These are phyloP conservation scores for Lasioglossum leucozonium DNA, from an alignment of 2,888 invertebrate genomes.

Conservation along the genomic window DNA sequence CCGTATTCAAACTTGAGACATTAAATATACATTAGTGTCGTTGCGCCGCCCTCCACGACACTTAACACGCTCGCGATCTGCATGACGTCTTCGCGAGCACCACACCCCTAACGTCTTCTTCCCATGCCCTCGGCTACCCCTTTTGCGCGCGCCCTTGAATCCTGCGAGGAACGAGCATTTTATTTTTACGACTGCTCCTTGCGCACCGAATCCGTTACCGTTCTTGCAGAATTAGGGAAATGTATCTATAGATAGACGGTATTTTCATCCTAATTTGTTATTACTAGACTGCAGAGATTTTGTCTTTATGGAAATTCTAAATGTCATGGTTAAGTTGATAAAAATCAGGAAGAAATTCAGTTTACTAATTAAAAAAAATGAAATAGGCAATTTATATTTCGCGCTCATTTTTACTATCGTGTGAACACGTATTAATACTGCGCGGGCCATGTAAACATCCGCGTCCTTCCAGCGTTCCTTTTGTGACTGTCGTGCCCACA, in stretches of 20 bases:
- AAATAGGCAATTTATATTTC: too few species aligned
- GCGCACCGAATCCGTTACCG: not conserved
- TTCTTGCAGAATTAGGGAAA: not conserved
- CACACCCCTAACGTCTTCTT: not conserved
- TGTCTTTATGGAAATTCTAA: too few species aligned
- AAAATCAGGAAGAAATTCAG: too few species aligned
- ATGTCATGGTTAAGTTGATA: too few species aligned
- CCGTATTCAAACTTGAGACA: constrained; percentile 83
- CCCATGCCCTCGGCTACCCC: not conserved
- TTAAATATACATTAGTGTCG: constrained; percentile 82
- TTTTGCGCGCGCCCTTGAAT: constrained; percentile 22
- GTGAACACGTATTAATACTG: too few species aligned
- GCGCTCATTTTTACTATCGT: too few species aligned
- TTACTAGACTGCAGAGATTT: too few species aligned
- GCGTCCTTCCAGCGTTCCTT: too few species aligned
- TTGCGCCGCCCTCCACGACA: constrained; percentile 46
- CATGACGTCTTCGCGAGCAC: not conserved
- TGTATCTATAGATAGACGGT: not conserved
- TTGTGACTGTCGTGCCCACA: too few species aligned
- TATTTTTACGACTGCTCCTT: not conserved
- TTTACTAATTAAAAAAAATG: too few species aligned
- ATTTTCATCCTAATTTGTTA: not conserved
- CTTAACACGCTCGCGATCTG: constrained; percentile 40
- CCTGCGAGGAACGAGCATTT: not conserved
- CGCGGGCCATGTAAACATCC: too few species aligned